Conservation (phyloP, 2,797 vertebrate genomes). For the Hybognathus amarus region DNA sequence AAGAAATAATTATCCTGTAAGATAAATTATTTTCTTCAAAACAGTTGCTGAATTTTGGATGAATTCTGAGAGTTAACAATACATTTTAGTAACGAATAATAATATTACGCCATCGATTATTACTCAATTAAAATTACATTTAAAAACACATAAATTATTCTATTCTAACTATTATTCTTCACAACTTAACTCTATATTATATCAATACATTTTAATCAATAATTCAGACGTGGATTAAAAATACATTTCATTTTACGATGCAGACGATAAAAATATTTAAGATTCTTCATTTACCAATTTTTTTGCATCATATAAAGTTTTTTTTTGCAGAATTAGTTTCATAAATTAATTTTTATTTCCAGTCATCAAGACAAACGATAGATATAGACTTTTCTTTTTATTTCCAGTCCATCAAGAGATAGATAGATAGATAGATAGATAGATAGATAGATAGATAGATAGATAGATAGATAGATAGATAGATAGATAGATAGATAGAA, state of each 20-base stretch:
- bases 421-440: no score
- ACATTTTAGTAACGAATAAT: not conserved
- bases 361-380: no score
- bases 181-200: not conserved
- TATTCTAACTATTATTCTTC: not conserved
- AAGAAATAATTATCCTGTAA: not conserved
- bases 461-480: no score
- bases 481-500: not conserved
- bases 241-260: not conserved
- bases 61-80: not conserved
- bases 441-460: no score
- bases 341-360: not conserved
- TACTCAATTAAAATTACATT: not conserved
- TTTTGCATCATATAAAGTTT: not conserved
- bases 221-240: not conserved
- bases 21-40: not conserved
- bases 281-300: not conserved
- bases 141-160: no score
- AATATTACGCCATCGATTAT: not conserved
- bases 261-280: not conserved
- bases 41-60: not conserved
- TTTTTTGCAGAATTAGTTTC: not conserved
- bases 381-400: no score
- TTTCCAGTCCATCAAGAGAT: no score
- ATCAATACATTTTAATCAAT: slow-evolving; percentile 3